Evolutionary conservation across 1,140 invertebrate genomes (phyloP), one percentile per base, ranked within the genome.

Genomic region (Globodera ellingtonae): DNA sequence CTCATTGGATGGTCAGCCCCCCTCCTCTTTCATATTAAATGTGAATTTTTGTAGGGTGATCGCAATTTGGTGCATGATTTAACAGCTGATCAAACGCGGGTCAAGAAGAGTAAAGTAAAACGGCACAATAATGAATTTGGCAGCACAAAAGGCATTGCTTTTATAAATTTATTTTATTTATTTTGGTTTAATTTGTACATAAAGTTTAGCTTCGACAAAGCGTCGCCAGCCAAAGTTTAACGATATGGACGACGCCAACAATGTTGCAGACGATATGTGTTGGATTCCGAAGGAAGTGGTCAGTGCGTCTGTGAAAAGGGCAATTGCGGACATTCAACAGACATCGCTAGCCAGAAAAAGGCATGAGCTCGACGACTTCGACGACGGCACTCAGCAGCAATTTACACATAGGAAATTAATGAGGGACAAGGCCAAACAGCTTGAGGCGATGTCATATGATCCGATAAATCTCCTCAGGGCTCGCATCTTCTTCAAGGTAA

Each of bases 261-360:
- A 10, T 15, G n/a, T 44, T 35, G 67, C 67, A 35, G 67, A 70
- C 8, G 67, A 70, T 47, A 70, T 70, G 67, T 70, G 67, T 70
- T 70, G 67, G 67, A 70, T 70, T 35, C 67, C 67, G 18, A 35
- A 70, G n/a, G 35, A 18, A 47, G 9, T 70, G 10, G 67, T 70
- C 67, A 70, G 67, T 21, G 7, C 67, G 35, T 44, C n/a, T 4
- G 35, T 70, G 35, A 70, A 70, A 21, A 70, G 46, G 1, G 67
- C 67, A 47, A 70, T 70, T 7, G 67, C 24, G 67, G 46, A 70
- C 35, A 47, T 47, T 35, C 67, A 70, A 18, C 21, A 44, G 4
- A 44, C 24, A 44, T 70, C 46, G 35, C 2, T 35, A 10, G 67
- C 35, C 67, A 70, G 35, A 21, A 24, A 44, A 47, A 70, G 67